Evolutionary conservation across 2,113 vertebrate genomes (phyloP), one percentile per base, ranked within the genome.

Genomic region (Zosterops lateralis): DNA sequence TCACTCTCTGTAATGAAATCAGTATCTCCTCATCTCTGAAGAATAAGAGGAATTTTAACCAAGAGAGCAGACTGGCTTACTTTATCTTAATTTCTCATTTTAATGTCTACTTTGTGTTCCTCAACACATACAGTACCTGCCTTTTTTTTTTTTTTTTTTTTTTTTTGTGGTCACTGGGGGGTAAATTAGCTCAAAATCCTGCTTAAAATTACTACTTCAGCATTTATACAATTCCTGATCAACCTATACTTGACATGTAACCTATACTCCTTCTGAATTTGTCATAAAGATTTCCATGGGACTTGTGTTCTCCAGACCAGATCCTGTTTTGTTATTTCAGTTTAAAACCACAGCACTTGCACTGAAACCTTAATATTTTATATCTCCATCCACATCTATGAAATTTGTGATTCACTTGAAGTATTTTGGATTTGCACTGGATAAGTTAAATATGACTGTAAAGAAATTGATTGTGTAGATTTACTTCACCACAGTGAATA

Each of bases 161-260:
- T 47, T 10, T 67, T 89, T 71, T 76, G 6, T 32, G 66, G 56
- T 90, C 34, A 47, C 75, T 88, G 60, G 67, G 67, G 92, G 9
- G 93, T 94, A 95, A 94, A 92, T 85, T 89, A 82, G 38, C 64
- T 86, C 87, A 95, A 85, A 81, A 74, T 83, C 21, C 47, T 88
- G 51, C 93, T 92, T 88, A 73, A 73, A 7, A 34, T 40, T 84
- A 17, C 45, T 72, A 12, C 84, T 92, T 82, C 78, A 93, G 42
- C 38, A 82, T 54, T 96, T 89, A 44, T 9, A 67, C 17, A 16
- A 60, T 89, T 96, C 92, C 62, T 87, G 38, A 76, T 92, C 62
- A 87, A 50, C 50, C 81, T 87, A 58, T 82, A 82, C 45, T 93
- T 84, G 56, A 82, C 66, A 58, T 84, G 89, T 82, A 94, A 96